Evolutionary conservation across 2,888 invertebrate genomes (phyloP), one percentile per base, ranked within the genome.

Genomic region (Epinotia bilunana): DNA sequence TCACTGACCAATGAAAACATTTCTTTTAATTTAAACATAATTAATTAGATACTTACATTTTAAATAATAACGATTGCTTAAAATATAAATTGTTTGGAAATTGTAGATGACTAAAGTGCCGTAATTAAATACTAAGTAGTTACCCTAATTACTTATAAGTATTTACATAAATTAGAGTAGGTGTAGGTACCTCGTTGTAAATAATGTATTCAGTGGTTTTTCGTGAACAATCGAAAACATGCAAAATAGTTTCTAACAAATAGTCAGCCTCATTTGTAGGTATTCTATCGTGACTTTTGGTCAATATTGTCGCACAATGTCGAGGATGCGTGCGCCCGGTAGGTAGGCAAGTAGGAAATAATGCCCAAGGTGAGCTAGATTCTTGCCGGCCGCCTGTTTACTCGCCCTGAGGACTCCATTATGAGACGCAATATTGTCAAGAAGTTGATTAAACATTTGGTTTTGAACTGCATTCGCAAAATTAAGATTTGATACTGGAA

Each of bases 321-420:
- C 58, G 74, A 74, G 70, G 80, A 78, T 79, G 81, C 77, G 68
- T 75, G 79, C 78, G 80, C 82, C 79, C 85, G 80, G 83, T 85
- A 83, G 79, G 85, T 86, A 87, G 79, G 84, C 86, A 87, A 91
- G 90, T 91, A 93, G 93, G 93, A 93, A 93, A 92, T 88, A 86
- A 83, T 86, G 84, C 79, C 86, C 93, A 93, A 93, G 93, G 93
- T 87, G 88, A 93, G 86, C 92, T 83, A 87, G 91, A 91, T 91
- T 90, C 90, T 88, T 86, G 84, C 82, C 74, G 78, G 81, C 79
- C 83, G 87, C 83, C 82, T 85, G 86, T 86, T 87, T 86, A 83
- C 84, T 84, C 83, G 84, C 83, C 84, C 82, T 82, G 84, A 86
- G 81, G 80, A 84, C 84, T 86, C 87, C 83, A 86, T 86, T 85